A percentile compares a stretch with the other conserved stretches of the same genome.
phyloP scores from a whole-genome alignment of 2,113 vertebrate genomes.

The Rhodinocichla rosea region DNA sequence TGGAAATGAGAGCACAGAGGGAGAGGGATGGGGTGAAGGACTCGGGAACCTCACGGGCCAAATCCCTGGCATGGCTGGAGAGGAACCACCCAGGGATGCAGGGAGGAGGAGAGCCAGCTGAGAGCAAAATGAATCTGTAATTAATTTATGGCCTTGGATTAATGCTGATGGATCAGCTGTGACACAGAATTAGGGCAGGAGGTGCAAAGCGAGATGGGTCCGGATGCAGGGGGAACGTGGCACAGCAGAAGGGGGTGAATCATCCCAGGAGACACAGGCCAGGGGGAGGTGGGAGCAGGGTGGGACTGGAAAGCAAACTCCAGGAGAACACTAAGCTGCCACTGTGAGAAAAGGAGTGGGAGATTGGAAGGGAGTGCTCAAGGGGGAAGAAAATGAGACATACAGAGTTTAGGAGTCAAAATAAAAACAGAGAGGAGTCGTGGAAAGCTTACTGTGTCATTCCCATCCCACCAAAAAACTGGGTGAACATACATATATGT shows the following conservation, averaged over 20 bases:
- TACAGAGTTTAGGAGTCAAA: neutral
- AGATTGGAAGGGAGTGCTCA: neutral
- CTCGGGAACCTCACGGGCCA: neutral
- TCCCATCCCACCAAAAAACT: neutral
- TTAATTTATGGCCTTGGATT: neutral
- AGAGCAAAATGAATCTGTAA: neutral
- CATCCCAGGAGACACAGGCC: neutral
- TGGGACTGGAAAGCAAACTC: neutral
- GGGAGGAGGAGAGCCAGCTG: neutral
- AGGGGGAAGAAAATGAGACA: neutral
- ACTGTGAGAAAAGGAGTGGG: neutral
- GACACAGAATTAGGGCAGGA: neutral
- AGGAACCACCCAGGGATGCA: neutral
- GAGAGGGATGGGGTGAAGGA: neutral
- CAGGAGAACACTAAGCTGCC: neutral
- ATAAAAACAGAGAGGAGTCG: neutral
- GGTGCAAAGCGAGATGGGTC: neutral
- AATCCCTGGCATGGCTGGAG: rapidly evolving
- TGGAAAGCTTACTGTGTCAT: neutral
- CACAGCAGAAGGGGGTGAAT: neutral
- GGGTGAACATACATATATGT: neutral
- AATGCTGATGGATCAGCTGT: neutral
- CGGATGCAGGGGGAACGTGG: neutral
- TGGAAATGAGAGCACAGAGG: neutral
- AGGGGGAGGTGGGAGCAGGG: neutral